These are phyloP conservation scores for Ptyas mucosa DNA, from an alignment of 2,113 vertebrate species.

Conservation along the genomic window DNA sequence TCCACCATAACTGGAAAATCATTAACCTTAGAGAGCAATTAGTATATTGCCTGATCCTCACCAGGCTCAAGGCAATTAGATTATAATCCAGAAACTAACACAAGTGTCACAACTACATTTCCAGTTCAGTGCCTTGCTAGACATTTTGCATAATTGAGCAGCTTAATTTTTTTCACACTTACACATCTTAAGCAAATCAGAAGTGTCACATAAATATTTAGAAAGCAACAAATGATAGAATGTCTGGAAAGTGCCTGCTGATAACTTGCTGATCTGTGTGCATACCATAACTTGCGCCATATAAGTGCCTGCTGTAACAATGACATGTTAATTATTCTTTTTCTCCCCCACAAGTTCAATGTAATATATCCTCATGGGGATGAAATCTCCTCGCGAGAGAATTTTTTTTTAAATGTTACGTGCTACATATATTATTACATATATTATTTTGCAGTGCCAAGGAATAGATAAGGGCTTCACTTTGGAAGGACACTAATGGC, in stretches of 20 bases:
- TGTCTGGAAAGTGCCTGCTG: background rate
- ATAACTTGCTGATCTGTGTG: background rate
- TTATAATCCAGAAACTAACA: slow-evolving; percentile 17
- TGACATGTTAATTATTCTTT: background rate
- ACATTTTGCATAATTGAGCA: slow-evolving; percentile 3
- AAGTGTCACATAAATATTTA: background rate
- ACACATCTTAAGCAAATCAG: background rate
- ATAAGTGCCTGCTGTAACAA: background rate
- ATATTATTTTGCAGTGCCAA: background rate
- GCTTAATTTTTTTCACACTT: background rate
- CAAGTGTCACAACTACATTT: slow-evolving; percentile 29
- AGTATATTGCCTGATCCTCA: slow-evolving; percentile 20
- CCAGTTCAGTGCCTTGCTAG: background rate
- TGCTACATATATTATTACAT: background rate
- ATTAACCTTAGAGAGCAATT: slow-evolving; percentile 24
- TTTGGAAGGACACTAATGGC: background rate
- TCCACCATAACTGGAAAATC: slow-evolving; percentile 23
- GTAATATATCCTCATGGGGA: background rate
- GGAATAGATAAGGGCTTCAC: background rate
- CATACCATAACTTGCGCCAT: background rate
- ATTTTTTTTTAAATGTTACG: background rate
- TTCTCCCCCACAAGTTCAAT: background rate
- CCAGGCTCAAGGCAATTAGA: background rate
- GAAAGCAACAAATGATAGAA: background rate
- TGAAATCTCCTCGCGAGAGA: background rate